Conservation (phyloP, 2,113 vertebrate genomes). For the Seriola aureovittata region DNA sequence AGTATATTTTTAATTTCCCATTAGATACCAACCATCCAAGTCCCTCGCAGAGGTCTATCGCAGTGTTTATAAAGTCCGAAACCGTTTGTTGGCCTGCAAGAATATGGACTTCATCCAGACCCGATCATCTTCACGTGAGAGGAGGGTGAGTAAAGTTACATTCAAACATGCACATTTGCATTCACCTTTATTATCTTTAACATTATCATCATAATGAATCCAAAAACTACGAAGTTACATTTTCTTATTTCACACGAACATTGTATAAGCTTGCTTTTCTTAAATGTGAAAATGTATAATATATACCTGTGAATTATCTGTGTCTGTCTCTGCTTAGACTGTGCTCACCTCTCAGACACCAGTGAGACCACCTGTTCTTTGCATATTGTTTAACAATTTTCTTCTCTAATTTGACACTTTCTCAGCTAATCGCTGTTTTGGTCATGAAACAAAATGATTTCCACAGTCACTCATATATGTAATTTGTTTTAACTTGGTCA, state of each 20-base stretch:
- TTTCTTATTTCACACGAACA: no score
- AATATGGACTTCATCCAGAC: conserved; percentile 96
- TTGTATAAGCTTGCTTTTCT: no score
- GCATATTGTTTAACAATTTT: no score
- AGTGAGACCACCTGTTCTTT: no score
- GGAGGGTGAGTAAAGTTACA: conserved; percentile 87
- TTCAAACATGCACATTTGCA: not conserved
- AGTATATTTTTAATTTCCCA: not conserved
- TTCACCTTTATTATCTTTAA: no score
- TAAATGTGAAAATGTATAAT: no score
- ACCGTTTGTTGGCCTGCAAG: conserved; percentile 95
- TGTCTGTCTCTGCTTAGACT: no score
- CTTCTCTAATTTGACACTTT: not conserved
- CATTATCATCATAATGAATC: no score
- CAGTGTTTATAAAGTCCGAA: conserved; percentile 95
- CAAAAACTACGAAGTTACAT: no score
- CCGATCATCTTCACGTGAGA: conserved; percentile 92
- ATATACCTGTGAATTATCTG: no score
- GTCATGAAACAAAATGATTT: not conserved
- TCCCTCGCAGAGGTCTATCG: conserved; percentile 94
- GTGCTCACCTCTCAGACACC: no score
- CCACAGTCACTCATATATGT: not conserved
- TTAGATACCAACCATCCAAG: conserved; percentile 96
- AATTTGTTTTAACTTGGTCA: conserved; percentile 53
- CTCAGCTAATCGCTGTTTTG: not conserved